These are phyloP conservation scores for Salminus brasiliensis DNA, from an alignment of 2,113 vertebrate species.

Conservation along the genomic window DNA sequence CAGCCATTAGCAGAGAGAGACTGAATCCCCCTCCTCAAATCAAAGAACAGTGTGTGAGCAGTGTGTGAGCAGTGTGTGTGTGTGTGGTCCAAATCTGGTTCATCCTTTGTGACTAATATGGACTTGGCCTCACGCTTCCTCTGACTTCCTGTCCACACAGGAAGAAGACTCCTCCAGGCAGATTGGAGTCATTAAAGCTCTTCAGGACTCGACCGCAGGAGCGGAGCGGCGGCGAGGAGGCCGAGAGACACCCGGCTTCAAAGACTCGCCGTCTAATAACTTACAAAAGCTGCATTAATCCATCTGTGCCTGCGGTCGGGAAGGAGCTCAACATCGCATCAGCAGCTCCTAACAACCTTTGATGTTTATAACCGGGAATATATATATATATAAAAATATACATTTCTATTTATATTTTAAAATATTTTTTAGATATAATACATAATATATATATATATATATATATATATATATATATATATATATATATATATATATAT, in stretches of 20 bases:
- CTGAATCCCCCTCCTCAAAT: too few relatives aligned
- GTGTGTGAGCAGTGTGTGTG: not conserved
- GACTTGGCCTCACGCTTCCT: conserved; percentile 27
- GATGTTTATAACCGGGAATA: too few relatives aligned
- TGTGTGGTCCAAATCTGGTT: conserved; percentile 60
- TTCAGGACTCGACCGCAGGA: conserved; percentile 3
- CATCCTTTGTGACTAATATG: conserved; percentile 59
- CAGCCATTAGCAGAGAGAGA: too few relatives aligned
- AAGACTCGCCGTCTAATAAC: not conserved
- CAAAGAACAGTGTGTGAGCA: not conserved
- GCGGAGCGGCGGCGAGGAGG: conserved; percentile 1
- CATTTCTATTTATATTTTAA: too few relatives aligned
- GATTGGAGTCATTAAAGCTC: conserved; percentile 50
- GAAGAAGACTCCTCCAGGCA: conserved; percentile 38
- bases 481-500: too few relatives aligned
- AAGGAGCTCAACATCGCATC: not conserved
- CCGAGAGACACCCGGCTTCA: not conserved
- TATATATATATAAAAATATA: too few relatives aligned
- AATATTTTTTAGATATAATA: too few relatives aligned
- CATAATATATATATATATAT: too few relatives aligned
- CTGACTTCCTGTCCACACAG: conserved; percentile 16
- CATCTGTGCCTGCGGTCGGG: not conserved
- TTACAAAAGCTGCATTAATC: not conserved
- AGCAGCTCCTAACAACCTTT: too few relatives aligned
- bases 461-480: too few relatives aligned